These are phyloP conservation scores for Volucella inanis DNA, from an alignment of 2,888 invertebrate species.

Conservation along the genomic window DNA sequence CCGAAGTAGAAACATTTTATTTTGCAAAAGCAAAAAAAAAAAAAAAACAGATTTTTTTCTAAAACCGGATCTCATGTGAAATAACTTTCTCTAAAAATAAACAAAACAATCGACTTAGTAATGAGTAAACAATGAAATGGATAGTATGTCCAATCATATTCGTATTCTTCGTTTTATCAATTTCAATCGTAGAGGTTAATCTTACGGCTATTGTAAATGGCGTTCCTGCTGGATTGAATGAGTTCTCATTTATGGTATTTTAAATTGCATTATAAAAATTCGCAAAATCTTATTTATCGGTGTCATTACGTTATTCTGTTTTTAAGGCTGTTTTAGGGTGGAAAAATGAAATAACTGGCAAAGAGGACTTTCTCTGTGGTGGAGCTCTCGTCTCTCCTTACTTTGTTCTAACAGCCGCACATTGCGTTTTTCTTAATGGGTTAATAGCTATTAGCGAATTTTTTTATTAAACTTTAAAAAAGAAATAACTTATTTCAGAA, in stretches of 20 bases:
- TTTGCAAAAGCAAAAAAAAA: too few relatives aligned
- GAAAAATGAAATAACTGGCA: constrained; percentile 3
- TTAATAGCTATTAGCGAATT: neutral
- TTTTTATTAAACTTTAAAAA: neutral
- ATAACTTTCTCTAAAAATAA: too few relatives aligned
- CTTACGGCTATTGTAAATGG: constrained; percentile 15
- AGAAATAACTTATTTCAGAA: neutral
- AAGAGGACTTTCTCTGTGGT: constrained; percentile 9
- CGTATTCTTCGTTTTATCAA: neutral
- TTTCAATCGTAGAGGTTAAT: neutral
- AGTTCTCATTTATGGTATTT: constrained; percentile 30
- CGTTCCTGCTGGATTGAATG: neutral
- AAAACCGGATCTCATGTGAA: too few relatives aligned
- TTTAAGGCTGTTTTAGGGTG: constrained; percentile 18
- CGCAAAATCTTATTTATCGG: neutral
- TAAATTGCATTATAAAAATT: neutral
- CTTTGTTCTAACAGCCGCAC: constrained; percentile 30
- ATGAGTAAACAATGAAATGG: neutral
- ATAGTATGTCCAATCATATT: neutral
- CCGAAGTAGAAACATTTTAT: too few relatives aligned
- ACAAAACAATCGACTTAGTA: neutral
- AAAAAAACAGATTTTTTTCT: too few relatives aligned
- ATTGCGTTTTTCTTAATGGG: constrained; percentile 28
- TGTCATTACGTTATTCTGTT: neutral
- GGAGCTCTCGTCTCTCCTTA: neutral